These are phyloP conservation scores for Anthoscopus minutus DNA, from an alignment of 2,113 vertebrate species.

Conservation along the genomic window DNA sequence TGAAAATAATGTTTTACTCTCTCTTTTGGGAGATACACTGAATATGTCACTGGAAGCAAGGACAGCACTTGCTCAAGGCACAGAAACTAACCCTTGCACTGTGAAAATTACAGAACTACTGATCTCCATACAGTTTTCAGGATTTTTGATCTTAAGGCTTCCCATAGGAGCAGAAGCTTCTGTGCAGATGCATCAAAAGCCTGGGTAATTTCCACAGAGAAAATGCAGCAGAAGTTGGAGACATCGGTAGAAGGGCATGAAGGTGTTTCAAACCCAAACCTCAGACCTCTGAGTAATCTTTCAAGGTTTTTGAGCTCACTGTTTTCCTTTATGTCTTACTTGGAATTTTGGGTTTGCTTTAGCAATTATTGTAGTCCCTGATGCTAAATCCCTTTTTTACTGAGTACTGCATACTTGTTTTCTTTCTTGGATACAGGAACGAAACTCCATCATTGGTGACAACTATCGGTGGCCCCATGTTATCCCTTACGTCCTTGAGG, in stretches of 20 bases:
- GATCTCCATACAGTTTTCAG: background rate
- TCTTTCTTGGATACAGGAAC: conserved; percentile 60
- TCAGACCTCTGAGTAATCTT: background rate
- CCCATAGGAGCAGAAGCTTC: background rate
- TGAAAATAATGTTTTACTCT: background rate
- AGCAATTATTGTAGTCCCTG: background rate
- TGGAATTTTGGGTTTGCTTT: background rate
- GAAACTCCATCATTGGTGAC: conserved; percentile 87
- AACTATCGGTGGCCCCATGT: conserved; percentile 83
- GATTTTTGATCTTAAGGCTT: background rate
- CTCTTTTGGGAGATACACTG: background rate
- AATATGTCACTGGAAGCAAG: background rate
- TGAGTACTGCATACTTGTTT: background rate
- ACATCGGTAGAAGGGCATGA: background rate
- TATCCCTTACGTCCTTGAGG: conserved; percentile 86
- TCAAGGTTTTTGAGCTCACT: background rate
- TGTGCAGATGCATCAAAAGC: background rate
- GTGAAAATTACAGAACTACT: background rate
- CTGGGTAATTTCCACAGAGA: background rate
- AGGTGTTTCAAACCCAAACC: background rate
- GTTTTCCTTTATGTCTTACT: background rate
- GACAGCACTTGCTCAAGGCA: background rate
- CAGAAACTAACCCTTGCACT: background rate
- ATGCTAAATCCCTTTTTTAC: background rate
- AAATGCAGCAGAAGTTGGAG: background rate